These are phyloP conservation scores for Vidua chalybeata DNA, from an alignment of 2,113 vertebrate genomes.

Conservation along the genomic window DNA sequence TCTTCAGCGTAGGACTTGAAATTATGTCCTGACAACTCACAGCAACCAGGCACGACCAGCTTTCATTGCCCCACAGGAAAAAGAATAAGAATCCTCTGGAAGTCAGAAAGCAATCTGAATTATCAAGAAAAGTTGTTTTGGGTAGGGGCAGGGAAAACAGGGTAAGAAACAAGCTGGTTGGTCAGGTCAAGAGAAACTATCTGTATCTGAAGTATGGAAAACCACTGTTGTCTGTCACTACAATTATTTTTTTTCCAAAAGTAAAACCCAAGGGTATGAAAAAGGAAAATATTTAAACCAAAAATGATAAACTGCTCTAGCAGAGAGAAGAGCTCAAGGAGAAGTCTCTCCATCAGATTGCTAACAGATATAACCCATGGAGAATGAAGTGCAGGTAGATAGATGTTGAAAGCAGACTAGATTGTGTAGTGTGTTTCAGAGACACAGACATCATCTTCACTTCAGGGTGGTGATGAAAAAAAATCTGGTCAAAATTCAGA, in stretches of 20 bases:
- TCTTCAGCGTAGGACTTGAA: not conserved
- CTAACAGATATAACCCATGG: not conserved
- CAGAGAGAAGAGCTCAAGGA: not conserved
- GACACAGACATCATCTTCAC: not conserved
- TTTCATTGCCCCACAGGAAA: not conserved
- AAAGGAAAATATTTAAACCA: not conserved
- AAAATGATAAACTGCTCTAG: not conserved
- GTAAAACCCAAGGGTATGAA: not conserved
- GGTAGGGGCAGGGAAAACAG: not conserved
- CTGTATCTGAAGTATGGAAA: not conserved
- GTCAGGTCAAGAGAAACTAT: not conserved
- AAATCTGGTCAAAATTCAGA: not conserved
- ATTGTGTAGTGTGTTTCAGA: not conserved
- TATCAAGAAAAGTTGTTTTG: not conserved
- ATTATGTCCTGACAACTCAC: not conserved
- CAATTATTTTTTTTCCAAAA: not conserved
- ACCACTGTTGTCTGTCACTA: not conserved
- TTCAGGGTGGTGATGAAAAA: not conserved
- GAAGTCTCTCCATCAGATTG: not conserved
- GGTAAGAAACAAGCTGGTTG: not conserved
- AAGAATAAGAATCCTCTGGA: not conserved
- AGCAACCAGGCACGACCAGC: not conserved
- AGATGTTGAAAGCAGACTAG: not conserved
- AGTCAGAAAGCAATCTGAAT: not conserved
- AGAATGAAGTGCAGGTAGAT: not conserved